Evolutionary conservation across 2,797 vertebrate species (phyloP).

Genomic region (Myiotriccus ornatus): DNA sequence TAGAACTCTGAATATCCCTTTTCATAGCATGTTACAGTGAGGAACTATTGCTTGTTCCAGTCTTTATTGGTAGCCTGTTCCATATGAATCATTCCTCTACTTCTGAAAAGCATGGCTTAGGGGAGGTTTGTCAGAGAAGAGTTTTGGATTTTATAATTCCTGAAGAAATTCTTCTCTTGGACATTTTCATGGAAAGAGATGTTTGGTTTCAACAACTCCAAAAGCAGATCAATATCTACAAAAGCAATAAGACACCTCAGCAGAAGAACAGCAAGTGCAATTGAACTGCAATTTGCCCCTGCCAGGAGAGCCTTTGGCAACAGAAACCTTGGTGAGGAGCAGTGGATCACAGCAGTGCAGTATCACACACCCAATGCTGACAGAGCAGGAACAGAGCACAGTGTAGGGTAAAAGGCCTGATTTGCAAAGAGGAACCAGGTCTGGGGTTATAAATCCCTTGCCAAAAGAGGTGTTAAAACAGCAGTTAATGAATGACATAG

Average conservation of each 20-base stretch:
- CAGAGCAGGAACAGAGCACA: background rate
- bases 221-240: slow-evolving; percentile 13
- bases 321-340: background rate
- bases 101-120: background rate
- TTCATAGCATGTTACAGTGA: background rate
- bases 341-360: background rate
- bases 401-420: background rate
- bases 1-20: slow-evolving; percentile 24
- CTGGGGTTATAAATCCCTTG: background rate
- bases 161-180: background rate
- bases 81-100: background rate
- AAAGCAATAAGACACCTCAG: slow-evolving; percentile 6
- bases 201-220: background rate
- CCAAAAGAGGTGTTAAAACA: background rate
- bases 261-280: background rate
- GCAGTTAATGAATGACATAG: background rate
- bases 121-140: background rate
- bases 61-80: slow-evolving; percentile 8
- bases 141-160: background rate
- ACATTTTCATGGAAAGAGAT: background rate
- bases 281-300: background rate
- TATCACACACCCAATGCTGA: background rate
- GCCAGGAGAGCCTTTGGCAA: background rate
- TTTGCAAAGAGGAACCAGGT: background rate
- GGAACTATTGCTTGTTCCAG: background rate